These are phyloP conservation scores for Tortrix viridana DNA, from an alignment of 2,888 invertebrate species.

Conservation along the genomic window DNA sequence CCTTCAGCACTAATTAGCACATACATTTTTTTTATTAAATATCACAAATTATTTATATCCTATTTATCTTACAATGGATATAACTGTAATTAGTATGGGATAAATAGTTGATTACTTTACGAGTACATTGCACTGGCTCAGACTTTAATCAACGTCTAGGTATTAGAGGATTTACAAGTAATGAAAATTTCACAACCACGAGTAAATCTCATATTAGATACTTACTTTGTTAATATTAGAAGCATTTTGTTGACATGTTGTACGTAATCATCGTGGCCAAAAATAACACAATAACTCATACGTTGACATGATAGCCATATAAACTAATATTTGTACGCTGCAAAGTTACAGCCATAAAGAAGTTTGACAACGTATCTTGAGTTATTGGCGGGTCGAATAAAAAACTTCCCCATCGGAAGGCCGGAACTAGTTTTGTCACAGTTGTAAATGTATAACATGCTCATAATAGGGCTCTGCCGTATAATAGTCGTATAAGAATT, in stretches of 20 bases:
- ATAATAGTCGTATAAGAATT: constrained; percentile 1
- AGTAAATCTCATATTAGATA: constrained; percentile 8
- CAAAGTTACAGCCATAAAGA: constrained; percentile 66
- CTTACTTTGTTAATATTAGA: constrained; percentile 33
- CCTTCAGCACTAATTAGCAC: no score
- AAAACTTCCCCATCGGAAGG: constrained; percentile 61
- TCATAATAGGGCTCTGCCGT: constrained; percentile 18
- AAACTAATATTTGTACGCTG: constrained; percentile 66
- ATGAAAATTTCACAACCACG: constrained; percentile 16
- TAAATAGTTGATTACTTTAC: no score
- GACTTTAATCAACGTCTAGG: no score
- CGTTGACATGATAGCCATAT: constrained; percentile 47
- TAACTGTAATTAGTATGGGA: no score
- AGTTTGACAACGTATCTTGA: constrained; percentile 70
- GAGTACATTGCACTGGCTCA: no score
- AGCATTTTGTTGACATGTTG: constrained; percentile 50
- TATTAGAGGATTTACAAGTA: no score
- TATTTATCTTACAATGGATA: no score
- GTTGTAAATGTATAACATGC: constrained; percentile 72
- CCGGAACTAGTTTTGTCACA: constrained; percentile 68
- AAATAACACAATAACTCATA: constrained; percentile 67
- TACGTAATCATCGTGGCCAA: constrained; percentile 51
- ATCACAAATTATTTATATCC: no score
- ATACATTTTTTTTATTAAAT: no score
- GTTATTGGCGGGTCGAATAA: constrained; percentile 66